Conservation (phyloP, 2,888 invertebrate genomes). For the Rhagonycha lutea region DNA sequence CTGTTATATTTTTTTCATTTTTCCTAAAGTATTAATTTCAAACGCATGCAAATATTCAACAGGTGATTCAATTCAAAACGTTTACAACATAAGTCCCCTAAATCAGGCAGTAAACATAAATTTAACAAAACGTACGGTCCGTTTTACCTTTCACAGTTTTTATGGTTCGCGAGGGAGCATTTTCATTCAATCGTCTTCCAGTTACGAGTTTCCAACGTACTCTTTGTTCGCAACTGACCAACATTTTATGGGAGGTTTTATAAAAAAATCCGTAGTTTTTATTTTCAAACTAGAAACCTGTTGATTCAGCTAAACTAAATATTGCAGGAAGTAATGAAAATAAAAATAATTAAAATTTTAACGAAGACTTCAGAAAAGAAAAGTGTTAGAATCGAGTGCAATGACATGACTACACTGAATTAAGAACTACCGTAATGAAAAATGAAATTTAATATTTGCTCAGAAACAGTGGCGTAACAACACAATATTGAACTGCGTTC, state of each 20-base stretch:
- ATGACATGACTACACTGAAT: neutral
- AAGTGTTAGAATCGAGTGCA: neutral
- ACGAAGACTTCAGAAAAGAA: neutral
- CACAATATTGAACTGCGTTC: too few relatives aligned
- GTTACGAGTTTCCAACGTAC: conserved; percentile 8
- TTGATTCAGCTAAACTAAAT: neutral
- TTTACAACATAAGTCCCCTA: neutral
- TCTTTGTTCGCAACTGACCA: conserved; percentile 5
- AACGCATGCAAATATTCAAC: neutral
- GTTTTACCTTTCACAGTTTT: conserved; percentile 18
- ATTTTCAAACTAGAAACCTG: conserved; percentile 5
- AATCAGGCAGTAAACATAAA: conserved; percentile 2
- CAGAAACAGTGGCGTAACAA: too few relatives aligned
- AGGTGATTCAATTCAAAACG: neutral
- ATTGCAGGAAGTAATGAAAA: neutral
- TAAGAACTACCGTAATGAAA: too few relatives aligned
- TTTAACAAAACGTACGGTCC: conserved; percentile 7
- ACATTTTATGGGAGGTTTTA: neutral
- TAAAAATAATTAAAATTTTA: neutral
- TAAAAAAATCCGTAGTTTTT: neutral
- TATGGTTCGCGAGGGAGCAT: conserved; percentile 8
- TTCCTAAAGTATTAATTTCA: neutral
- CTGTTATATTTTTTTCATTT: neutral
- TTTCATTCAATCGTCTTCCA: conserved; percentile 14
- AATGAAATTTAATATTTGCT: too few relatives aligned